Evolutionary conservation across 1,140 invertebrate genomes (phyloP).

Genomic region (Mycetomoellerius zeteki): DNA sequence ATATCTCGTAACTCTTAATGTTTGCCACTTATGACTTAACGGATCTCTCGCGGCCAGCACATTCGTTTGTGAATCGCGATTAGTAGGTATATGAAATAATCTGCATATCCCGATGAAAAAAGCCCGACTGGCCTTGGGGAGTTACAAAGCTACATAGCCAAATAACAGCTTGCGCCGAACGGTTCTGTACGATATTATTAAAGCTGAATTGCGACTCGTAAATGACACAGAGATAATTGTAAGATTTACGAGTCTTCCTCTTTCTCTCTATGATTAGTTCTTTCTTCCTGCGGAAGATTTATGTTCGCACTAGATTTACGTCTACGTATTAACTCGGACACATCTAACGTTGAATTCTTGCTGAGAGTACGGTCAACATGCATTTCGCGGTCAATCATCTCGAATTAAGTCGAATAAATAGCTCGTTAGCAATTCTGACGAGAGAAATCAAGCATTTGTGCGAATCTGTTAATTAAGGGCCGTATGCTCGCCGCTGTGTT

Average conservation of each 20-base stretch:
- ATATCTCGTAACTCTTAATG: constrained; percentile 28
- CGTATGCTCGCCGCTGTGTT: constrained; percentile 13
- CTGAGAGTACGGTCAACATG: not conserved
- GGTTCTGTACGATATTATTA: constrained; percentile 82
- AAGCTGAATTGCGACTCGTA: constrained; percentile 82
- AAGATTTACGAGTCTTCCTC: constrained; percentile 81
- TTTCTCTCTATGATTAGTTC: constrained; percentile 82
- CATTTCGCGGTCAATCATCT: constrained; percentile 35
- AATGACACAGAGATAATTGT: constrained; percentile 79
- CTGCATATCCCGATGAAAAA: constrained; percentile 50
- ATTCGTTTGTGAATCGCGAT: constrained; percentile 35
- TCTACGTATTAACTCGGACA: not conserved
- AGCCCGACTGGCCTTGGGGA: constrained; percentile 67
- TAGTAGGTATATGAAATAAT: constrained; percentile 37
- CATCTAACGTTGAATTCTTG: not conserved
- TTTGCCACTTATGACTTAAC: constrained; percentile 36
- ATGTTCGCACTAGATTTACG: constrained; percentile 47
- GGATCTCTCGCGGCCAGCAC: constrained; percentile 39
- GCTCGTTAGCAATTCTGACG: constrained; percentile 54
- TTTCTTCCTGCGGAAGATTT: constrained; percentile 72
- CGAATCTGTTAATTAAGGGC: constrained; percentile 56
- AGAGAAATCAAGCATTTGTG: constrained; percentile 60
- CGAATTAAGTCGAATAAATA: constrained; percentile 14
- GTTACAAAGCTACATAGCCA: constrained; percentile 74
- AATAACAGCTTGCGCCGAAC: constrained; percentile 83